Conservation (phyloP, 2,797 vertebrate species). For the Limosa lapponica region DNA sequence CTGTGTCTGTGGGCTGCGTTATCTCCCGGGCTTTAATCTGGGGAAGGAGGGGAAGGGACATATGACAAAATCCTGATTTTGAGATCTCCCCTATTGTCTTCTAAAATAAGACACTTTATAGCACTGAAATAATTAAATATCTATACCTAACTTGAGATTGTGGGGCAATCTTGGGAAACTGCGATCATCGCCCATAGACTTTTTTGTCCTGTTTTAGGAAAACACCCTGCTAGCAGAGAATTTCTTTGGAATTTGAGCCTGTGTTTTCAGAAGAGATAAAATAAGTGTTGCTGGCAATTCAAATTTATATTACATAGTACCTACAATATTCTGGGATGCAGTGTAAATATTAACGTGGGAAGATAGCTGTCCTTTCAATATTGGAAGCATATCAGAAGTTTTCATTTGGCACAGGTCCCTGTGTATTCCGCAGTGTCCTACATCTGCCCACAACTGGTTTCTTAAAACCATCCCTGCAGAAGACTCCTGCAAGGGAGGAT, state of each 20-base stretch:
- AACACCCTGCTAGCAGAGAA: neutral
- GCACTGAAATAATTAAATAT: neutral
- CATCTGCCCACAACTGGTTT: neutral
- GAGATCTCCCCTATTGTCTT: neutral
- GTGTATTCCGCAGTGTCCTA: neutral
- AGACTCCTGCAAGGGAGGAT: neutral
- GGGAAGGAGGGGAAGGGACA: too few species aligned
- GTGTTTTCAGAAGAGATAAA: neutral
- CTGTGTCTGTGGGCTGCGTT: neutral
- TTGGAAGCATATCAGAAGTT: neutral
- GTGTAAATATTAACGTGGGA: neutral
- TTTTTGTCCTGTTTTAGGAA: neutral
- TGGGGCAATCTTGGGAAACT: neutral
- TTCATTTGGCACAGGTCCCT: neutral
- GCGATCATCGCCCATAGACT: neutral
- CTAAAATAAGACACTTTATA: neutral
- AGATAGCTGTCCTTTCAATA: neutral
- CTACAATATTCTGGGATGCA: neutral
- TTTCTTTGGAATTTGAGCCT: neutral
- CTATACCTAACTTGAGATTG: neutral
- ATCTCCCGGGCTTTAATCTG: neutral
- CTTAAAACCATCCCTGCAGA: neutral
- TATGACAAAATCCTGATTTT: neutral
- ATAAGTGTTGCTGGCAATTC: neutral
- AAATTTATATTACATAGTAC: neutral